A percentile compares a stretch with the other conserved stretches of the same genome.
Evolutionary conservation across 2,797 vertebrate species (phyloP).

Genomic region (Phoxinus dragarum): DNA sequence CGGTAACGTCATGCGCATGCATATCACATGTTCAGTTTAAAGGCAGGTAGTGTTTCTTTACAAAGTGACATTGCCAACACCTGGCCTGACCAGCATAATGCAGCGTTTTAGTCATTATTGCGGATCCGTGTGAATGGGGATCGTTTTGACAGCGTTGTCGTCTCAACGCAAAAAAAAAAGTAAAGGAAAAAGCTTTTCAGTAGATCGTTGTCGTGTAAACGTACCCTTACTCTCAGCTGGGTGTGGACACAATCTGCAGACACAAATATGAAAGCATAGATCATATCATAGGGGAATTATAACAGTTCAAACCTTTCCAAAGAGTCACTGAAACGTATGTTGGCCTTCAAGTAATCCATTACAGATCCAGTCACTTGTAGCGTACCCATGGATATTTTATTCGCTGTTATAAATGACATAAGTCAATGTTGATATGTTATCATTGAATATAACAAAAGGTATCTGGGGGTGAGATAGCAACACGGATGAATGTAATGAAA

Average conservation of each 20-base stretch:
- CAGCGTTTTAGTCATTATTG: not conserved
- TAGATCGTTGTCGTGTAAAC: not conserved
- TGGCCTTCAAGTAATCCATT: constrained; percentile 66
- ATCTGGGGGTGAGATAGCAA: not conserved
- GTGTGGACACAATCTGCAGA: not conserved
- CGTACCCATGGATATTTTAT: constrained; percentile 66
- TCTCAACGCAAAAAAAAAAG: too few relatives aligned
- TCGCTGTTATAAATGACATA: constrained; percentile 64
- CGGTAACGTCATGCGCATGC: not conserved
- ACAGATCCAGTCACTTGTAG: constrained; percentile 66
- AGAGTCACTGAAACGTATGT: constrained; percentile 31
- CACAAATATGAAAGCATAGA: not conserved
- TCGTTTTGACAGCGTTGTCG: too few relatives aligned
- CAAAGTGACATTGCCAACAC: not conserved
- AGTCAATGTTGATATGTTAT: not conserved
- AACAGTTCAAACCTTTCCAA: constrained; percentile 72
- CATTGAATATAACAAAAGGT: not conserved
- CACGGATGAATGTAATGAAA: not conserved
- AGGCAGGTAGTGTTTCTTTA: not conserved
- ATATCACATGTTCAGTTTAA: not conserved
- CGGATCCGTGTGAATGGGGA: too few relatives aligned
- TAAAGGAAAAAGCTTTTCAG: too few relatives aligned
- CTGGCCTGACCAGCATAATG: too few relatives aligned
- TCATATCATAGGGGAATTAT: not conserved
- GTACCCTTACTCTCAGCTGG: not conserved